A percentile compares a stretch with the other conserved stretches of the same genome.
Conservation (phyloP, 2,113 vertebrate species). For the Pantherophis guttatus region DNA sequence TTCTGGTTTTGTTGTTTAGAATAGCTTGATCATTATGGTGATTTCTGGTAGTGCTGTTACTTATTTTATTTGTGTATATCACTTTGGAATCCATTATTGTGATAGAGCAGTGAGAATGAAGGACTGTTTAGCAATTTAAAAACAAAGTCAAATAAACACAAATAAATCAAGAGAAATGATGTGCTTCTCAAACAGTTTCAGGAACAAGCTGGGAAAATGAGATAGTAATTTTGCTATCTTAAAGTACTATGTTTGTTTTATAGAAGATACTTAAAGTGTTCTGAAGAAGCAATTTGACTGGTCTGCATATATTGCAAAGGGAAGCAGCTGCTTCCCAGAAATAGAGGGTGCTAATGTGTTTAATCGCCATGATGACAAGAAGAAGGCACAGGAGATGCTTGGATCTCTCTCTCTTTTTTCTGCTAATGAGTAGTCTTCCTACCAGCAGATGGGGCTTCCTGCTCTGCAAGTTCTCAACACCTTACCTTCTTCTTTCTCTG, state of each 20-base stretch:
- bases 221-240: slow-evolving; percentile 33
- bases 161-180: slow-evolving; percentile 4
- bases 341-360: slow-evolving; percentile 40
- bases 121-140: not conserved
- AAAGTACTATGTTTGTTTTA: slow-evolving; percentile 17
- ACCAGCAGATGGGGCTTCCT: too few relatives aligned
- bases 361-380: slow-evolving; percentile 44
- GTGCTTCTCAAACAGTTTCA: slow-evolving; percentile 8
- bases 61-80: not conserved
- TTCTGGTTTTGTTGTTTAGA: not conserved
- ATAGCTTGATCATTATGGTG: not conserved
- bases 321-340: slow-evolving; percentile 31
- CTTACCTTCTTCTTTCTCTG: not conserved
- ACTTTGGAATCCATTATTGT: not conserved
- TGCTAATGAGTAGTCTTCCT: too few relatives aligned
- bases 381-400: slow-evolving; percentile 23
- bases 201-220: not conserved
- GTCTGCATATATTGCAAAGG: slow-evolving; percentile 31
- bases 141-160: not conserved
- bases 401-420: not conserved
- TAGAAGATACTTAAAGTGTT: not conserved
- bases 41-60: not conserved
- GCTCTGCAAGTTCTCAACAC: too few relatives aligned
- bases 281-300: slow-evolving; percentile 28
- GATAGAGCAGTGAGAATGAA: not conserved